These are phyloP conservation scores for Anguilla megastoma DNA, from an alignment of 2,797 vertebrate genomes.

Conservation along the genomic window DNA sequence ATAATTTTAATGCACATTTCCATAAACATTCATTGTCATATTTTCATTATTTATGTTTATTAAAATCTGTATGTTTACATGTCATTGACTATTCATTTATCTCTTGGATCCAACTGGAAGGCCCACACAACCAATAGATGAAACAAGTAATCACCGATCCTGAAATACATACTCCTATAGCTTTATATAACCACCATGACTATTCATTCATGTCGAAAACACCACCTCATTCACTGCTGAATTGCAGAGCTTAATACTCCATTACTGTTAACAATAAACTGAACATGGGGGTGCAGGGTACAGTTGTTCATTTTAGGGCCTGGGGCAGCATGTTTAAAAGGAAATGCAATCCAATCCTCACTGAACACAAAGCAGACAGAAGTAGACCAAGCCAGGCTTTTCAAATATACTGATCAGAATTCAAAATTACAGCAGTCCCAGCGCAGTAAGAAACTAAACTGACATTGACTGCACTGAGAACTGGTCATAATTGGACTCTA, in stretches of 20 bases:
- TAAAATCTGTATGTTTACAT: neutral
- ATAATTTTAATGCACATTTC: neutral
- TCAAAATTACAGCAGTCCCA: neutral
- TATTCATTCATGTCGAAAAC: neutral
- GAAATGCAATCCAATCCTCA: neutral
- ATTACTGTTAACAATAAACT: neutral
- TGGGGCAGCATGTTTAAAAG: neutral
- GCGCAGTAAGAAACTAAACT: neutral
- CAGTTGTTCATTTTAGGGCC: neutral
- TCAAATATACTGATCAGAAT: neutral
- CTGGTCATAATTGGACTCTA: neutral
- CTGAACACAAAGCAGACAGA: neutral
- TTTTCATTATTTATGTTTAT: neutral
- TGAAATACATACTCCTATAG: neutral
- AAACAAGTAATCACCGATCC: neutral
- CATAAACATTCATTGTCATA: neutral
- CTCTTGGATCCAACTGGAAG: neutral
- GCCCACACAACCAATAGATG: neutral
- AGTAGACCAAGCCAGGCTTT: neutral
- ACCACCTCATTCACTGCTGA: neutral
- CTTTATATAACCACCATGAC: neutral
- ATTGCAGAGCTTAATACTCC: neutral
- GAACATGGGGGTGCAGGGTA: neutral
- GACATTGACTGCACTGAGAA: neutral
- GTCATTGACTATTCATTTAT: neutral